These are phyloP conservation scores for Cacoxenus indagator DNA, from an alignment of 2,888 invertebrate species.

Conservation along the genomic window DNA sequence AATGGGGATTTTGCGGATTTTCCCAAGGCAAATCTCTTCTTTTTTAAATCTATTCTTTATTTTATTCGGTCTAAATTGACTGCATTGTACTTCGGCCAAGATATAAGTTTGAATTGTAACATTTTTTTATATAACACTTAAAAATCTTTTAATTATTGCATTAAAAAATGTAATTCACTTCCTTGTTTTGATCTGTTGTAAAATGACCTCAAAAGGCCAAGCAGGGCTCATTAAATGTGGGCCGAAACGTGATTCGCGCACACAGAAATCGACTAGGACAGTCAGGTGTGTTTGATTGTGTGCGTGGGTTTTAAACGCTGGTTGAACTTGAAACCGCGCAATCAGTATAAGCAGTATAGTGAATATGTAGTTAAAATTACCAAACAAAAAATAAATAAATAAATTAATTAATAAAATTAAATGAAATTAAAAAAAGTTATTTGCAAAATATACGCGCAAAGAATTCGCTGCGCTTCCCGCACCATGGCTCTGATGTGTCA, in stretches of 20 bases:
- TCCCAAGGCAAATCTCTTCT: slow-evolving; percentile 58
- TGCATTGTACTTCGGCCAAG: not conserved
- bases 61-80: no score
- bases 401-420: no score
- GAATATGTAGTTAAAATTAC: not conserved
- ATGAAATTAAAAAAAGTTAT: not conserved
- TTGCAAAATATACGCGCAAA: not conserved
- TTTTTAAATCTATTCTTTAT: no score
- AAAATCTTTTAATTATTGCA: not conserved
- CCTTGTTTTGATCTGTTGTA: slow-evolving; percentile 9
- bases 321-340: slow-evolving; percentile 1
- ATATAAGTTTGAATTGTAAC: not conserved
- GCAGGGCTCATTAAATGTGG: not conserved
- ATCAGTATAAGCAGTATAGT: no score
- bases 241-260: slow-evolving; percentile 6
- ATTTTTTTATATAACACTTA: not conserved
- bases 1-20: slow-evolving; percentile 53
- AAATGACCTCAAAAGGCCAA: slow-evolving; percentile 9
- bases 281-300: not conserved
- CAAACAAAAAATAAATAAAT: not conserved
- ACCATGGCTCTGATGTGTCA: slow-evolving; percentile 4
- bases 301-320: not conserved
- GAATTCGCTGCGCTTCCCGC: not conserved
- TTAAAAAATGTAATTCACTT: slow-evolving; percentile 1
- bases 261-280: not conserved